Evolutionary conservation across 2,888 invertebrate genomes (phyloP).

Genomic region (Piscicola geometra): DNA sequence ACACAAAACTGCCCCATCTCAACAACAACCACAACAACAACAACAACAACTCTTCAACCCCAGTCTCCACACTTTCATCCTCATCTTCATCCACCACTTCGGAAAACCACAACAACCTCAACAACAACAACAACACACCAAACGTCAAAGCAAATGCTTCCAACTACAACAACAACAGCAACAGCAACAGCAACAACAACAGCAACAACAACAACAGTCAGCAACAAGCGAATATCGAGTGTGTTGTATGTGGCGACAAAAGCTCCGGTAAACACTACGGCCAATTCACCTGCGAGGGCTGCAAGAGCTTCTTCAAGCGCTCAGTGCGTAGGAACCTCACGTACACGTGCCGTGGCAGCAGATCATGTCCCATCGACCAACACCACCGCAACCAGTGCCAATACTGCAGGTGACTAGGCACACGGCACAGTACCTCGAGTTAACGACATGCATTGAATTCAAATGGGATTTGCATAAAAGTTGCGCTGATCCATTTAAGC

Average conservation of each 20-base stretch:
- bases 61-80: slow-evolving; percentile 6
- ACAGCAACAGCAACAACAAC: background rate
- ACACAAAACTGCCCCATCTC: no score
- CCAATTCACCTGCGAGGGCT: slow-evolving; percentile 92
- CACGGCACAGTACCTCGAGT: background rate
- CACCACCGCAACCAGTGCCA: slow-evolving; percentile 99
- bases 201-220: background rate
- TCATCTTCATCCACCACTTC: slow-evolving; percentile 5
- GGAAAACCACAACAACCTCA: background rate
- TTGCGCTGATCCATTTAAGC: background rate
- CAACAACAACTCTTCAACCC: slow-evolving; percentile 19
- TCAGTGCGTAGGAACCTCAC: slow-evolving; percentile 93
- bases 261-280: slow-evolving; percentile 98
- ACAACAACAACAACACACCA: slow-evolving; percentile 6
- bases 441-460: background rate
- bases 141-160: background rate
- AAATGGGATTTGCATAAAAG: background rate
- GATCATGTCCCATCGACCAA: slow-evolving; percentile 97
- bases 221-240: slow-evolving; percentile 67
- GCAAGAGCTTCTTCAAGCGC: slow-evolving; percentile 98
- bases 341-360: slow-evolving; percentile 92
- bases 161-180: no score
- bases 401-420: slow-evolving; percentile 95
- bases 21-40: slow-evolving; percentile 6
- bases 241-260: slow-evolving; percentile 97